Evolutionary conservation across 2,888 invertebrate genomes (phyloP).

Genomic region (Temnothorax rugatulus): DNA sequence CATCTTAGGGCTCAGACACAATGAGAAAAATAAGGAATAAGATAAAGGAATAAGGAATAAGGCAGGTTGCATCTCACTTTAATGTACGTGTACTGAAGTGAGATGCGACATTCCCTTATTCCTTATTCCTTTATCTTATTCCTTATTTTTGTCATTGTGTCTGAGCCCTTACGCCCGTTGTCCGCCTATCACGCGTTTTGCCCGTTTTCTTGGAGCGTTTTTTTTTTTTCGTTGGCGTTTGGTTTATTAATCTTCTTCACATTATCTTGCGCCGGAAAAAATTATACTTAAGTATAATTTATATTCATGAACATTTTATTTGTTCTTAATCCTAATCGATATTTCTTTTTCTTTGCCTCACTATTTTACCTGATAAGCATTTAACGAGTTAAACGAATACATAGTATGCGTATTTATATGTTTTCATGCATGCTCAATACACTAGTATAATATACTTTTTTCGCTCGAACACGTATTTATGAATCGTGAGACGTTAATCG

Average conservation of each 20-base stretch:
- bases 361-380: neutral
- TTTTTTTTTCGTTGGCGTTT: neutral
- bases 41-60: no score
- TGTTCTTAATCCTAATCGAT: neutral
- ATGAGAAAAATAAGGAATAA: no score
- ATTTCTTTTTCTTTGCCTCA: neutral
- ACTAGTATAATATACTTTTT: neutral
- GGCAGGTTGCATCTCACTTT: no score
- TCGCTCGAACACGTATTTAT: neutral
- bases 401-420: neutral
- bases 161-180: no score
- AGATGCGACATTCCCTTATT: no score
- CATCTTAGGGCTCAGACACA: no score
- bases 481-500: constrained; percentile 40
- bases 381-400: neutral
- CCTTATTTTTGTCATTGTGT: no score
- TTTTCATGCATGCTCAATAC: neutral
- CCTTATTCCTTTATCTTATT: no score
- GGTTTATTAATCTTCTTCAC: neutral
- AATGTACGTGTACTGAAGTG: no score
- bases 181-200: neutral
- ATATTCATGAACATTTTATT: neutral
- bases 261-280: neutral
- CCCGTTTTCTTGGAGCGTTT: neutral
- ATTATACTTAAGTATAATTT: neutral